Percentiles rank a stretch among this genome's conserved stretches.
Evolutionary conservation across 1,140 invertebrate species (phyloP).

Genomic region (Sinonovacula constricta): DNA sequence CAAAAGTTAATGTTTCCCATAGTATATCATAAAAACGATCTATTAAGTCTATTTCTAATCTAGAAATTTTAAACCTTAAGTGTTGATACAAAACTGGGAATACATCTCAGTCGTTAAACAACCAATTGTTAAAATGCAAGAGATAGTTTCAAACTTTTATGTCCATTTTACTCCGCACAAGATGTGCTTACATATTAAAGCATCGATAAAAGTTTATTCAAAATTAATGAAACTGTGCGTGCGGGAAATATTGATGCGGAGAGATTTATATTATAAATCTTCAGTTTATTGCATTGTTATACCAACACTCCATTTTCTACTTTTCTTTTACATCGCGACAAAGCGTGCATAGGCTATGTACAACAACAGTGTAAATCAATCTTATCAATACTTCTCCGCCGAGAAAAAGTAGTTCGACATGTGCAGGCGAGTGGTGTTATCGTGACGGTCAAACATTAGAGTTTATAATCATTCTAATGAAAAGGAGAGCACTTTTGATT

Average conservation of each 20-base stretch:
- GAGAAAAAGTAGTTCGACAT: too few relatives aligned
- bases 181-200: slow-evolving; percentile 43
- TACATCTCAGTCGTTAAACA: not conserved
- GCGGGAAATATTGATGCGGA: slow-evolving; percentile 12
- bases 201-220: slow-evolving; percentile 48
- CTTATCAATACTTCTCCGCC: too few relatives aligned
- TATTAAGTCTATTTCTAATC: not conserved
- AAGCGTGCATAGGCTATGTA: too few relatives aligned
- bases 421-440: too few relatives aligned
- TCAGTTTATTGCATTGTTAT: slow-evolving; percentile 50
- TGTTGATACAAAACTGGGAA: not conserved
- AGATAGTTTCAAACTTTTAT: slow-evolving; percentile 40
- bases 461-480: too few relatives aligned
- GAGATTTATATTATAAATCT: slow-evolving; percentile 52
- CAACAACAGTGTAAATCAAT: too few relatives aligned
- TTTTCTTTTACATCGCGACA: slow-evolving; percentile 18
- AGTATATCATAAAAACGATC: not conserved
- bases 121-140: not conserved
- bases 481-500: too few relatives aligned
- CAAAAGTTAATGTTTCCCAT: not conserved
- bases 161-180: slow-evolving; percentile 23
- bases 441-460: too few relatives aligned
- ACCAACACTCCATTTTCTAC: slow-evolving; percentile 46
- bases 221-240: slow-evolving; percentile 45
- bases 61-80: not conserved